Evolutionary conservation across 2,888 invertebrate genomes (phyloP).

Genomic region (Eulithis testata): DNA sequence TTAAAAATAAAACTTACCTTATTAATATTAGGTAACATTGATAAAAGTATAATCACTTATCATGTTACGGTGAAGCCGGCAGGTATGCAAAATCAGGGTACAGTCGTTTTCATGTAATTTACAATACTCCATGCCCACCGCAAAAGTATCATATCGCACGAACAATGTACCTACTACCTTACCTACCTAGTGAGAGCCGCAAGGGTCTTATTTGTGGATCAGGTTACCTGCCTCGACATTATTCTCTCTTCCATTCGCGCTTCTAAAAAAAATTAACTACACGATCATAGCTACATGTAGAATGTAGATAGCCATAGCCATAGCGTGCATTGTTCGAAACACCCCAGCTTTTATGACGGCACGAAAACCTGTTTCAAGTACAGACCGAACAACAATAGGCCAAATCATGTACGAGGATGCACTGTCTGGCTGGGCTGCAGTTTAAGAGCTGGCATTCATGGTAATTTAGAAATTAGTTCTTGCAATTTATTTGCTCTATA

Average conservation of each 20-base stretch:
- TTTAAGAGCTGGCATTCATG: slow-evolving; percentile 31
- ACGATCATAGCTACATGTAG: slow-evolving; percentile 48
- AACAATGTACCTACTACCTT: slow-evolving; percentile 46
- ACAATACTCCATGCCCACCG: slow-evolving; percentile 35
- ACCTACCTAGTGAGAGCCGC: slow-evolving; percentile 46
- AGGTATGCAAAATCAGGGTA: background rate
- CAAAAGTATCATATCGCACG: slow-evolving; percentile 60
- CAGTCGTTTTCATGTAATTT: slow-evolving; percentile 29
- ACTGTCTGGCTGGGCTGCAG: slow-evolving; percentile 38
- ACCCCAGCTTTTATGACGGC: slow-evolving; percentile 58
- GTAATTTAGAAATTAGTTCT: slow-evolving; percentile 18
- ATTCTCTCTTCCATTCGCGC: slow-evolving; percentile 66
- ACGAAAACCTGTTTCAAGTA: slow-evolving; percentile 66
- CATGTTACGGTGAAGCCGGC: no score
- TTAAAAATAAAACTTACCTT: no score
- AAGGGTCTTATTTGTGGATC: slow-evolving; percentile 64
- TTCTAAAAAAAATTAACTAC: slow-evolving; percentile 58
- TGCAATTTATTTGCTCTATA: slow-evolving; percentile 17
- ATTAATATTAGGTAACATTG: no score
- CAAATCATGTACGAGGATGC: slow-evolving; percentile 46
- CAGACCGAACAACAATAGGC: slow-evolving; percentile 57
- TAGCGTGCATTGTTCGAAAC: slow-evolving; percentile 61
- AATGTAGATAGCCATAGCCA: no score
- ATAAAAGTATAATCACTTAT: no score
- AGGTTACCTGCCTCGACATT: slow-evolving; percentile 62